A percentile compares a stretch with the other conserved stretches of the same genome.
These are phyloP conservation scores for Lacanobia wlatinum DNA, from an alignment of 2,888 invertebrate genomes.

Conservation along the genomic window DNA sequence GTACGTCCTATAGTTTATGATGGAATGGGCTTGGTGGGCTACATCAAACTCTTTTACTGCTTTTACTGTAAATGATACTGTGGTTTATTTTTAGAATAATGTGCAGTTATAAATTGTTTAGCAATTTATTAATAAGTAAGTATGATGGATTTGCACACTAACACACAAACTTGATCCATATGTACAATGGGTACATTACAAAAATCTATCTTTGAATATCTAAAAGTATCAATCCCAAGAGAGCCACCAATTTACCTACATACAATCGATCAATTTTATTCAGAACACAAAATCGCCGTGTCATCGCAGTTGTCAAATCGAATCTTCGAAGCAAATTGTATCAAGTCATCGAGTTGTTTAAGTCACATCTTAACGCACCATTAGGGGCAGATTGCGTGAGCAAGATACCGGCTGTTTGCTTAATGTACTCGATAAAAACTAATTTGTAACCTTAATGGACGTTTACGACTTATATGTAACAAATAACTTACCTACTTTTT, in stretches of 20 bases:
- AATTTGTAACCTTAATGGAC: slow-evolving; percentile 77
- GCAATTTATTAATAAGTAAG: not conserved
- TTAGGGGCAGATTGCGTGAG: slow-evolving; percentile 87
- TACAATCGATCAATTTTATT: slow-evolving; percentile 23
- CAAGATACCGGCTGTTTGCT: slow-evolving; percentile 84
- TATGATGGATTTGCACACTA: not conserved
- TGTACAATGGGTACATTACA: not conserved
- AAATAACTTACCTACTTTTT: slow-evolving; percentile 20
- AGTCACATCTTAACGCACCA: slow-evolving; percentile 87
- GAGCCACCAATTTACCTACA: not conserved
- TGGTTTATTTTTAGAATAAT: no score
- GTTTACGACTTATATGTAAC: slow-evolving; percentile 28
- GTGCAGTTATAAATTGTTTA: not conserved
- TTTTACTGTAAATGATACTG: no score
- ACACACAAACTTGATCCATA: no score
- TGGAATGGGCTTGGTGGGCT: no score
- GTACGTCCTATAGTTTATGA: no score
- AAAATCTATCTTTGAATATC: no score
- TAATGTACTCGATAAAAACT: slow-evolving; percentile 86
- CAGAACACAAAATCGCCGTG: slow-evolving; percentile 56
- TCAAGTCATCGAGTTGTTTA: slow-evolving; percentile 84
- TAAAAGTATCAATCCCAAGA: not conserved
- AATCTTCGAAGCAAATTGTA: slow-evolving; percentile 79
- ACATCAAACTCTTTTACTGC: no score
- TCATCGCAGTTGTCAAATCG: slow-evolving; percentile 70